Conservation (phyloP, 1,140 invertebrate species). For the Grapholita molesta region DNA sequence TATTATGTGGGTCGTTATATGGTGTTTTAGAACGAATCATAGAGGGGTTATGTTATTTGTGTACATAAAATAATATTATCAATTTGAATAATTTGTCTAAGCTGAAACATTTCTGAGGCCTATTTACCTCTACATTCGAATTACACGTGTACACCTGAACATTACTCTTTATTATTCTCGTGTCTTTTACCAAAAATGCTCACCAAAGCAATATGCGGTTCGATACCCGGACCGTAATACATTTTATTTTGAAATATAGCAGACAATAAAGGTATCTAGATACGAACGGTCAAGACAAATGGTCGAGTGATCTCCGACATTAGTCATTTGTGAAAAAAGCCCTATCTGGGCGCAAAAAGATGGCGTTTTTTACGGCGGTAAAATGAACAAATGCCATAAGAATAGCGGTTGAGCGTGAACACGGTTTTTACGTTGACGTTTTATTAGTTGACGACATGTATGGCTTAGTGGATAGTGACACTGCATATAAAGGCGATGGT, state of each 20-base stretch:
- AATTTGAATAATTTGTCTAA: too few relatives aligned
- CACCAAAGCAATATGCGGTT: conserved; percentile 1
- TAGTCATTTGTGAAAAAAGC: conserved; percentile 52
- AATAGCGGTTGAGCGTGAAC: not conserved
- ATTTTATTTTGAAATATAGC: conserved; percentile 54
- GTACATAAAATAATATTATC: too few relatives aligned
- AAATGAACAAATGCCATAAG: not conserved
- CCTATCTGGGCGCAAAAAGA: conserved; percentile 28
- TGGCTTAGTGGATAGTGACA: too few relatives aligned
- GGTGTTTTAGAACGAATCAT: too few relatives aligned
- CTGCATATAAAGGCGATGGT: too few relatives aligned
- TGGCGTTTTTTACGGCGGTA: conserved; percentile 7
- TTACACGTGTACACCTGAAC: too few relatives aligned
- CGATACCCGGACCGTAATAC: conserved; percentile 29
- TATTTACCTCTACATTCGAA: too few relatives aligned
- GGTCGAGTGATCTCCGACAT: conserved; percentile 43
- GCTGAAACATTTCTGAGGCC: too few relatives aligned
- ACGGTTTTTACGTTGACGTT: too few relatives aligned
- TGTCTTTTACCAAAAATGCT: not conserved
- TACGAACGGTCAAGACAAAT: conserved; percentile 40
- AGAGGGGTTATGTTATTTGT: too few relatives aligned
- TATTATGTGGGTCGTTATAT: too few relatives aligned
- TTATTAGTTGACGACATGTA: too few relatives aligned
- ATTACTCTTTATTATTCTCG: not conserved
- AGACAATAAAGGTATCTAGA: conserved; percentile 52